Evolutionary conservation across 2,888 invertebrate species (phyloP), one percentile per base, ranked within the genome.

Genomic region (Drosophila mayaguana): DNA sequence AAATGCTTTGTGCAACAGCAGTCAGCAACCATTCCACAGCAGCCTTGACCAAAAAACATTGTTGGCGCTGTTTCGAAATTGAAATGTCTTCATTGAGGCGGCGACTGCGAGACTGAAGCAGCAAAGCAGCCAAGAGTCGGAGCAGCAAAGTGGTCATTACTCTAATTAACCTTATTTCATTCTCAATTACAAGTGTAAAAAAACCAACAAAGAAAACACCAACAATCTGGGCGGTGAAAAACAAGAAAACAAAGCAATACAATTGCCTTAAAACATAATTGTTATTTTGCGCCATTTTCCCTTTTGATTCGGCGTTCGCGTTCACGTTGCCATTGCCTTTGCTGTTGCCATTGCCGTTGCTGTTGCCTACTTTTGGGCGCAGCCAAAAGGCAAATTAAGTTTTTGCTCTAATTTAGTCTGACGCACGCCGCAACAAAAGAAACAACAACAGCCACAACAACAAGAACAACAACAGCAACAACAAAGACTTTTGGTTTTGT

Each of bases 181-280:
- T 88, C 86, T 88, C 86, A 89, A 86, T 86, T 86, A 89, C 89
- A 85, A 86, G 72, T 74, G 80, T 62, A 78, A 66, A 72, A 77
- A 85, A 45, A 32, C 57, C 34, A 75, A 80, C 32, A 56, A 61
- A 69, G 46, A 79, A 66, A 46, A 16, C 45, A 46, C 3, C 46
- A 9, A 25, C 46, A 48, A 46, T 32, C 45, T 55, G 45, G 51
- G 45, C 45, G 48, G 61, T 36, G 61, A 65, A 63, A 60, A 74
- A 65, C 63, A 60, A 82, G 66, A 79, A 71, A 80, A 73, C 78
- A 83, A 83, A 80, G 75, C 83, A 81, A 80, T 83, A 89, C 90
- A 89, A 89, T 89, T 90, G 80, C 90, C 83, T 89, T 84, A 80
- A 84, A 89, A 84, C 84, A 83, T 89, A 90, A 90, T 90, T 89